Conservation (phyloP, 2,797 vertebrate genomes). For the Eulemur mongoz region DNA sequence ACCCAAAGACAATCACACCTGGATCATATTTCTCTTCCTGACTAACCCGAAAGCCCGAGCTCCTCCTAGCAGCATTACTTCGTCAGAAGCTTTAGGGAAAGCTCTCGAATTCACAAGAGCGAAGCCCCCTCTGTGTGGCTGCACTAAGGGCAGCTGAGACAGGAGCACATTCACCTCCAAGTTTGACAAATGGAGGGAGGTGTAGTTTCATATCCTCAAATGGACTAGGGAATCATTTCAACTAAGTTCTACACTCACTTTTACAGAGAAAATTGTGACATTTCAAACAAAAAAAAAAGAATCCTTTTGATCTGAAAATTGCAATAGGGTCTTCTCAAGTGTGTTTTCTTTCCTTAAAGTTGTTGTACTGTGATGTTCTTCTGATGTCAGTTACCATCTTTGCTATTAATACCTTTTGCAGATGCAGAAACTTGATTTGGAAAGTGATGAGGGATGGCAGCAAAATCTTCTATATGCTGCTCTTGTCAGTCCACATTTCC, state of each 20-base stretch:
- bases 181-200: not conserved
- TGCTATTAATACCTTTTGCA: not conserved
- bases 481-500: not conserved
- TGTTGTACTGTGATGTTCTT: not conserved
- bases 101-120: not conserved
- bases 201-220: not conserved
- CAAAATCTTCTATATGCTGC: not conserved
- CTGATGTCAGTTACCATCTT: not conserved
- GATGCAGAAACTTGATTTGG: not conserved
- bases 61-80: not conserved
- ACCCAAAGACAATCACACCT: not conserved
- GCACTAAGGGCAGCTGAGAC: not conserved
- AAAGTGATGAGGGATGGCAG: not conserved
- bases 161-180: not conserved
- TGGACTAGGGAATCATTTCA: not conserved
- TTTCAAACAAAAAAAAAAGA: not conserved
- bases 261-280: not conserved
- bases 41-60: not conserved
- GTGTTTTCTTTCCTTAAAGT: not conserved
- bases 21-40: not conserved
- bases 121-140: not conserved
- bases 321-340: not conserved
- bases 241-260: not conserved
- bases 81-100: not conserved
- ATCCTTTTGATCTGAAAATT: not conserved